These are phyloP conservation scores for Eptatretus burgeri DNA, from an alignment of 2,113 vertebrate species.

Conservation along the genomic window DNA sequence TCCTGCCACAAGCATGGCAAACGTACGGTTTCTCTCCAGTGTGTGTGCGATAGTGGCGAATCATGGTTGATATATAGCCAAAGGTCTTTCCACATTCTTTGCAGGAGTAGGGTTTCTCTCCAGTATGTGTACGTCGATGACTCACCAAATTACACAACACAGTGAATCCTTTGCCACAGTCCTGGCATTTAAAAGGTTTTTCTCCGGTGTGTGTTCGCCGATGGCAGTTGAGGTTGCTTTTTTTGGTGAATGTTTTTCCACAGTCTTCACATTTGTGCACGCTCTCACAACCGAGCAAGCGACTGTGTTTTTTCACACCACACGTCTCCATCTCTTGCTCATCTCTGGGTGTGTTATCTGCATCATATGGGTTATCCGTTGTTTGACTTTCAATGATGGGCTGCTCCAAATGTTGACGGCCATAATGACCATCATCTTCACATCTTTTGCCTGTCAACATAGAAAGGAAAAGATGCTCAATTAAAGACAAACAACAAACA, in stretches of 20 bases:
- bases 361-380: too few species aligned
- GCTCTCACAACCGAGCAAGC: conserved; percentile 37
- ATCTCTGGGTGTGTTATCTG: too few species aligned
- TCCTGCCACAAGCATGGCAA: background rate
- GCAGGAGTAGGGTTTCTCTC: background rate
- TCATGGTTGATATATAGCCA: background rate
- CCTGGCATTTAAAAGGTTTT: conserved; percentile 18
- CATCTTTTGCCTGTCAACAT: too few species aligned
- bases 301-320: conserved; percentile 32
- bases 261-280: conserved; percentile 36
- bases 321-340: too few species aligned
- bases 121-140: background rate
- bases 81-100: conserved; percentile 1
- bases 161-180: background rate
- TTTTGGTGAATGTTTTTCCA: background rate
- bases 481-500: too few species aligned
- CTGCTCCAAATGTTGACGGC: too few species aligned
- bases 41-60: background rate
- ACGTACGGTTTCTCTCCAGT: background rate
- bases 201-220: too few species aligned
- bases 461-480: too few species aligned
- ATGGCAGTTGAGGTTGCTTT: too few species aligned
- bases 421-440: too few species aligned
- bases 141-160: background rate
- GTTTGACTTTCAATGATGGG: too few species aligned